phyloP scores from a whole-genome alignment of 1,140 invertebrate genomes.

The Heliconius congener region DNA sequence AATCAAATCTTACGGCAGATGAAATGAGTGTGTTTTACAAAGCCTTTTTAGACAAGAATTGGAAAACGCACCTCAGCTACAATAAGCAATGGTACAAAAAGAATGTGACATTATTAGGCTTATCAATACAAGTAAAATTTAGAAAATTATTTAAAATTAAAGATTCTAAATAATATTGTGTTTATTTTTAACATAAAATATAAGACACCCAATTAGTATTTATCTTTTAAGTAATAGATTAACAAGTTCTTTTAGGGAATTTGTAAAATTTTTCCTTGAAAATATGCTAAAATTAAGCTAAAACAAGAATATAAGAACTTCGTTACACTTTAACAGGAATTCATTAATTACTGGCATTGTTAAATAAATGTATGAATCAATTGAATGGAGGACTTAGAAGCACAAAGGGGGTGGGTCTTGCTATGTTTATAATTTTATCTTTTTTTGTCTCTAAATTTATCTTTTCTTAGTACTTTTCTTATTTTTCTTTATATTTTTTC shows the following conservation, averaged over 20 bases:
- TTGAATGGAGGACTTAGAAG: no score
- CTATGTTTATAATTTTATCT: no score
- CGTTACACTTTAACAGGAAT: no score
- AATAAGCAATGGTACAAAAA: constrained; percentile 89
- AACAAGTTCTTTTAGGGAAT: no score
- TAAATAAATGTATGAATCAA: no score
- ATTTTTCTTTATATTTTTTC: not conserved
- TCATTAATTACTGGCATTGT: no score
- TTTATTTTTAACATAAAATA: not conserved
- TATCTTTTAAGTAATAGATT: no score
- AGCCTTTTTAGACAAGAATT: constrained; percentile 89
- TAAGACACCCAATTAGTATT: no score
- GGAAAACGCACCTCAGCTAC: constrained; percentile 86
- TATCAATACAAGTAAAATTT: constrained; percentile 83
- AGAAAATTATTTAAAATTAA: constrained; percentile 75
- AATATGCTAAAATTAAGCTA: not conserved
- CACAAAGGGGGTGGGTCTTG: no score
- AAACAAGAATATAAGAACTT: no score
- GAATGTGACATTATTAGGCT: constrained; percentile 84
- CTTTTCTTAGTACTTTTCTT: no score
- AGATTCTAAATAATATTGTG: constrained; percentile 42
- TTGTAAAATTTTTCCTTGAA: not conserved
- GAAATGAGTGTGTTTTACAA: constrained; percentile 94
- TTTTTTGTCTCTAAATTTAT: no score
- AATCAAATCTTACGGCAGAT: constrained; percentile 85